These are phyloP conservation scores for Pygocentrus nattereri DNA, from an alignment of 2,797 vertebrate species.

Conservation along the genomic window DNA sequence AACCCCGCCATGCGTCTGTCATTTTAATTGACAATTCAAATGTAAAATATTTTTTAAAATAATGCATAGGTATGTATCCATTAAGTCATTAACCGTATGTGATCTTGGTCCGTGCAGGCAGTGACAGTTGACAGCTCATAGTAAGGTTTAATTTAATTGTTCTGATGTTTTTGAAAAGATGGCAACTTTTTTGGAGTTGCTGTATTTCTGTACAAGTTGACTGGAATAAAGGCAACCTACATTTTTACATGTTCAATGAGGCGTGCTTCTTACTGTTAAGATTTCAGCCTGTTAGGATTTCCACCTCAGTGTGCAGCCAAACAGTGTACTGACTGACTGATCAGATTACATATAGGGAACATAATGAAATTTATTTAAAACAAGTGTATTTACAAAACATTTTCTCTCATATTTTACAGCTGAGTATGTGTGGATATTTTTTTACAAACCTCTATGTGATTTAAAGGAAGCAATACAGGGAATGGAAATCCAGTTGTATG, in stretches of 20 bases:
- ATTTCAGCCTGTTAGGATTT: background rate
- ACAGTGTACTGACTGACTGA: background rate
- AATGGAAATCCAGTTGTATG: background rate
- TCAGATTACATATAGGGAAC: background rate
- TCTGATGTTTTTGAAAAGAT: slow-evolving; percentile 82
- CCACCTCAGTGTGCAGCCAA: background rate
- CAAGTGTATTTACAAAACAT: slow-evolving; percentile 37
- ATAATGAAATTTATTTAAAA: slow-evolving; percentile 50
- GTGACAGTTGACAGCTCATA: slow-evolving; percentile 62
- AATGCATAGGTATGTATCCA: slow-evolving; percentile 51
- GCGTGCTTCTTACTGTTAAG: background rate
- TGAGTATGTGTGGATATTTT: background rate
- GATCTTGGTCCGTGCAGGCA: slow-evolving; percentile 59
- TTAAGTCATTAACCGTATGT: slow-evolving; percentile 45
- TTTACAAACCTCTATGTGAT: background rate
- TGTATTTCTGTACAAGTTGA: slow-evolving; percentile 88
- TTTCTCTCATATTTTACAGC: slow-evolving; percentile 32
- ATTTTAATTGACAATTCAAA: slow-evolving; percentile 55
- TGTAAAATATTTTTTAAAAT: slow-evolving; percentile 60
- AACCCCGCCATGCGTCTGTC: slow-evolving; percentile 48
- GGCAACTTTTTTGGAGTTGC: slow-evolving; percentile 78
- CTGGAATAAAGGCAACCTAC: slow-evolving; percentile 86
- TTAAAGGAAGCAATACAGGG: background rate
- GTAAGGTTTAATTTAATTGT: slow-evolving; percentile 79
- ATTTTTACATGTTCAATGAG: slow-evolving; percentile 45